Evolutionary conservation across 2,113 vertebrate species (phyloP), one percentile per base, ranked within the genome.

Genomic region (Tachuris rubrigastra): DNA sequence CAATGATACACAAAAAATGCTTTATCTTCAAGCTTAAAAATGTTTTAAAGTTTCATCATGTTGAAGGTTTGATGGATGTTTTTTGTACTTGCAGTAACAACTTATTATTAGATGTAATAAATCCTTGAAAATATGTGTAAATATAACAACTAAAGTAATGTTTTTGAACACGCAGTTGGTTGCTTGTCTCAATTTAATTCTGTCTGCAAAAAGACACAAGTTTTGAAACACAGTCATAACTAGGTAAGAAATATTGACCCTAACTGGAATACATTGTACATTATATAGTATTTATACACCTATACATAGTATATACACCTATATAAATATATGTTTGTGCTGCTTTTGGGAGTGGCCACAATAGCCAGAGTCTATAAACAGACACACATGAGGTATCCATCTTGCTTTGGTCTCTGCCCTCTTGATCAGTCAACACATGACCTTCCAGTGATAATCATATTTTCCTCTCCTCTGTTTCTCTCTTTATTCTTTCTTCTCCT

Each of bases 1-100:
- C 14, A 94, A 28, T 0, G 0, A 76, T 60, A 60, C 5, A 63
- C 14, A 87, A 71, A 75, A 66, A 60, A 5, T 31, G 21, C 5
- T 91, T 81, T 88, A 14, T 59, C 91, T 89, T 13, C 50, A 85
- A 68, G 15, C 52, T 87, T 75, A 59, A 72, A 65, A 44, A 53
- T 35, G 20, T 17, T 74, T 89, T 14, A 55, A 81, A 68, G 5
- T 39, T 93, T 85, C 21, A 50, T 23, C 5, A 12, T 49, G 8
- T 44, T 68, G 49, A 47, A 85, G 8, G 8, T 63, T 75, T 91
- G 10, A 18, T 65, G 20, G 4, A 2, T 0, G 1, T 53, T 46
- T 10, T 50, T 72, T 50, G 12, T 33, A 81, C 30, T 78, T 78
- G 21, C 10, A 85, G 30, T 59, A 87, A 47, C 42, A 78, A 31